Evolutionary conservation across 2,797 vertebrate genomes (phyloP).

Genomic region (Acipenser oxyrinchus): DNA sequence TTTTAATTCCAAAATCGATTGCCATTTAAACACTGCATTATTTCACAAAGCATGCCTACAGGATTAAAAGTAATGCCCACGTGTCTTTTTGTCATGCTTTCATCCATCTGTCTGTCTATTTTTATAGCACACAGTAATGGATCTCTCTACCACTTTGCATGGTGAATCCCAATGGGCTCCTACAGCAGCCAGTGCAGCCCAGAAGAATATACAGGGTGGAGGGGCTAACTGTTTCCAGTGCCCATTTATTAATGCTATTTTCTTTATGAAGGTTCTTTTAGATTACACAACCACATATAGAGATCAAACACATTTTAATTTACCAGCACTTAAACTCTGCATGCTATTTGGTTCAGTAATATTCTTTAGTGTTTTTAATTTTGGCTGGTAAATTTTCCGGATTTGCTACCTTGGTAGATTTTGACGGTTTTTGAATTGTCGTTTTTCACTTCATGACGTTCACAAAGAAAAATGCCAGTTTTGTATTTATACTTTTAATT

Average conservation of each 20-base stretch:
- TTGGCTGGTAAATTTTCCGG: too few relatives aligned
- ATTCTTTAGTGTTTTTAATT: not conserved
- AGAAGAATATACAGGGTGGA: not conserved
- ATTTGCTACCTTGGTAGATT: too few relatives aligned
- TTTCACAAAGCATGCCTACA: slow-evolving; percentile 50
- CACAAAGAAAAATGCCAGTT: too few relatives aligned
- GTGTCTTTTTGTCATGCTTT: slow-evolving; percentile 47
- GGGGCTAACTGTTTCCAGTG: not conserved
- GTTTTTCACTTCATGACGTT: too few relatives aligned
- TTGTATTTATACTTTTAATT: too few relatives aligned
- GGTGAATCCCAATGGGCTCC: not conserved
- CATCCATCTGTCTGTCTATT: slow-evolving; percentile 40
- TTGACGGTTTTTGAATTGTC: too few relatives aligned
- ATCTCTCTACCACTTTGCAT: not conserved
- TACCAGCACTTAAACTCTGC: not conserved
- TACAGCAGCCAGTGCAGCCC: not conserved
- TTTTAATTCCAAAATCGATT: slow-evolving; percentile 77
- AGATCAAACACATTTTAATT: not conserved
- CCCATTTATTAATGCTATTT: not conserved
- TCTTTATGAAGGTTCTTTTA: not conserved
- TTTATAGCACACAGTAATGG: slow-evolving; percentile 25
- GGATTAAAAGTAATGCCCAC: slow-evolving; percentile 62
- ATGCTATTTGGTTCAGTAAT: not conserved
- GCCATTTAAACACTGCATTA: slow-evolving; percentile 62
- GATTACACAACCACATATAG: not conserved